A percentile compares a stretch with the other conserved stretches of the same genome.
phyloP scores from a whole-genome alignment of 30 jellyfish, hydroid and myxozoan genomes.

The Cassiopea andromeda region DNA sequence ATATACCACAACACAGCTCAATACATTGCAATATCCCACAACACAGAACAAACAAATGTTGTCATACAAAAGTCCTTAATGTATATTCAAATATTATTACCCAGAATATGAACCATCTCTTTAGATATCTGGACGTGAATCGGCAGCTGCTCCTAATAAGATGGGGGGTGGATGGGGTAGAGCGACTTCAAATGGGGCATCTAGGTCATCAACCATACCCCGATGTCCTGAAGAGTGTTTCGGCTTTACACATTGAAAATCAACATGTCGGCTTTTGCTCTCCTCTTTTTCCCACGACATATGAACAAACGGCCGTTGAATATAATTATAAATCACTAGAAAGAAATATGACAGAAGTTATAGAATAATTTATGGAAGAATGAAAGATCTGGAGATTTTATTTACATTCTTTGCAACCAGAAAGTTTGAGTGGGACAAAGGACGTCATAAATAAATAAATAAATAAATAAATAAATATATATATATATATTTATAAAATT shows the following conservation, averaged over 20 bases:
- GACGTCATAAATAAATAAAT: no score
- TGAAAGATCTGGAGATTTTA: background rate
- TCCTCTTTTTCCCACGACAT: constrained; percentile 99
- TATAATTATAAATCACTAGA: constrained; percentile 80
- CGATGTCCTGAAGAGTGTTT: constrained; percentile 83
- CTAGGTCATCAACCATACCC: constrained; percentile 82
- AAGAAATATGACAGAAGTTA: background rate
- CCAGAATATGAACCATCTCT: constrained; percentile 25
- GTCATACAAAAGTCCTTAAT: no score
- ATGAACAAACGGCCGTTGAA: constrained; percentile 96
- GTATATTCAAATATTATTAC: no score
- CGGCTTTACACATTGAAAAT: constrained; percentile 94
- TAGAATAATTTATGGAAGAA: background rate
- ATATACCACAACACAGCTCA: background rate
- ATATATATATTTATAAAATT: no score
- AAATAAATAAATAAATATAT: no score
- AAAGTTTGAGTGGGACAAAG: no score
- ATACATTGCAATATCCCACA: background rate
- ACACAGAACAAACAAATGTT: background rate
- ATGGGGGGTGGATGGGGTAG: constrained; percentile 59
- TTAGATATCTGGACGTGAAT: constrained; percentile 54
- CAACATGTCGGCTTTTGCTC: constrained; percentile 97
- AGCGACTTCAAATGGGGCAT: constrained; percentile 52
- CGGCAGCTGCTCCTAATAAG: constrained; percentile 31
- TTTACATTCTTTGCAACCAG: background rate